Evolutionary conservation across 2,888 invertebrate species (phyloP).

Genomic region (Ditylenchus weischeri): DNA sequence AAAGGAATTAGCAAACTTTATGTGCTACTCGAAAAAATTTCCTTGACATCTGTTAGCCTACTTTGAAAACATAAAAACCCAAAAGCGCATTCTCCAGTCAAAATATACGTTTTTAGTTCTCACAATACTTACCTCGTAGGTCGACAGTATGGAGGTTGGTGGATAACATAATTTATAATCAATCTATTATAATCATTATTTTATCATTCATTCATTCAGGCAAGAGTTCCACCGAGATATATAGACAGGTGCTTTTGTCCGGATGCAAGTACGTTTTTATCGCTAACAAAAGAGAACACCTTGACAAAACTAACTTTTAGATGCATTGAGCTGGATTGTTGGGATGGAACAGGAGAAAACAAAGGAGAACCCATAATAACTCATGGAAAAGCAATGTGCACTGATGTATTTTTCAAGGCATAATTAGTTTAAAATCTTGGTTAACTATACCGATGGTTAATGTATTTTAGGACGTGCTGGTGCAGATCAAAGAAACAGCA

Average conservation of each 20-base stretch:
- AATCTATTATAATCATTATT: too few relatives aligned
- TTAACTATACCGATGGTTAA: not conserved
- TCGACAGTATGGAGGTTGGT: slow-evolving; percentile 94
- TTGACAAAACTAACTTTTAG: slow-evolving; percentile 1
- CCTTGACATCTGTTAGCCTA: too few relatives aligned
- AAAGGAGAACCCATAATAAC: slow-evolving; percentile 95
- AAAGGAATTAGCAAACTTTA: too few relatives aligned
- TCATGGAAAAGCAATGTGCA: slow-evolving; percentile 99
- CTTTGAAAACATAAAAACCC: too few relatives aligned
- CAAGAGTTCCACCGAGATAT: slow-evolving; percentile 96
- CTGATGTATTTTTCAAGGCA: slow-evolving; percentile 91
- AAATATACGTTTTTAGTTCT: slow-evolving; percentile 62
- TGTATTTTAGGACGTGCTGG: slow-evolving; percentile 76
- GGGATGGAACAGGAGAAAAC: slow-evolving; percentile 61
- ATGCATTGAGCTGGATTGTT: slow-evolving; percentile 57
- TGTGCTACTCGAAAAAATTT: too few relatives aligned
- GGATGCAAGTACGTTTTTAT: slow-evolving; percentile 78
- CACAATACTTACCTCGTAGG: slow-evolving; percentile 92
- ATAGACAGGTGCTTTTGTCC: slow-evolving; percentile 88
- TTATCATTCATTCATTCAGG: too few relatives aligned
- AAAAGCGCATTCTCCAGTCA: too few relatives aligned
- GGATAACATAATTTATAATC: too few relatives aligned
- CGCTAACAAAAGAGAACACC: too few relatives aligned
- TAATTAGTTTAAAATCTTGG: not conserved
- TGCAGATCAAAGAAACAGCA: slow-evolving; percentile 93